Percentiles rank a stretch among this genome's conserved stretches.
Evolutionary conservation across 2,797 vertebrate genomes (phyloP).

Genomic region (Cephalopachus bancanus): DNA sequence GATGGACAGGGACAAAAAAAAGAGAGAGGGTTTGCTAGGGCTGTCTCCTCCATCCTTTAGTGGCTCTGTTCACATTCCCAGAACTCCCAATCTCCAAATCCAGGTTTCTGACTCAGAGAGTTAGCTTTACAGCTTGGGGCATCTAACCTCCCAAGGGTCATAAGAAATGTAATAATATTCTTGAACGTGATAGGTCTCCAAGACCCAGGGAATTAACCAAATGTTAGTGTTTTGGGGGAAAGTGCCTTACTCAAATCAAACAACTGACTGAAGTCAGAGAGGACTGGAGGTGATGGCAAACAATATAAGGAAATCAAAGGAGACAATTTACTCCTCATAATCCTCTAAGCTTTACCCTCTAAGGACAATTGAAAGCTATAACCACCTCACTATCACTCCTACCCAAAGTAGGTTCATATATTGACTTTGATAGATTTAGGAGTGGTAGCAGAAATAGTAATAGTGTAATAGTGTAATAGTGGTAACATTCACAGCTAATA

Average conservation of each 20-base stretch:
- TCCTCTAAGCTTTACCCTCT: not conserved
- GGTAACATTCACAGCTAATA: not conserved
- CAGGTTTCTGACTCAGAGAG: not conserved
- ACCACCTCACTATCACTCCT: not conserved
- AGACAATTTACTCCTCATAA: not conserved
- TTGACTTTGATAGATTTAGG: not conserved
- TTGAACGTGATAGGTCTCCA: not conserved
- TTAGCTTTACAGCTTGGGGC: not conserved
- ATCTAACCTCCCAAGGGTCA: not conserved
- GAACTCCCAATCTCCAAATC: accelerated
- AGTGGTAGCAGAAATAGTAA: not conserved
- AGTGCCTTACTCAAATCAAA: not conserved
- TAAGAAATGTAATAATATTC: not conserved
- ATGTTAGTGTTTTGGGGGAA: not conserved
- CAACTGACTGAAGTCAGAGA: not conserved
- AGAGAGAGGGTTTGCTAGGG: not conserved
- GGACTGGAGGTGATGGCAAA: not conserved
- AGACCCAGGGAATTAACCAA: not conserved
- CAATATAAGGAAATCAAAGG: not conserved
- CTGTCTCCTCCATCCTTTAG: not conserved
- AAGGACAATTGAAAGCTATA: not conserved
- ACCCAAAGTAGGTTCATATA: not conserved
- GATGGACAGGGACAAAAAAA: not conserved
- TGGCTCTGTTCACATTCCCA: not conserved
- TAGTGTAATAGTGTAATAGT: not conserved